Percentiles rank a stretch among this genome's conserved stretches.
Conservation (phyloP, 1,140 invertebrate genomes). For the Drosophila prosaltans region DNA sequence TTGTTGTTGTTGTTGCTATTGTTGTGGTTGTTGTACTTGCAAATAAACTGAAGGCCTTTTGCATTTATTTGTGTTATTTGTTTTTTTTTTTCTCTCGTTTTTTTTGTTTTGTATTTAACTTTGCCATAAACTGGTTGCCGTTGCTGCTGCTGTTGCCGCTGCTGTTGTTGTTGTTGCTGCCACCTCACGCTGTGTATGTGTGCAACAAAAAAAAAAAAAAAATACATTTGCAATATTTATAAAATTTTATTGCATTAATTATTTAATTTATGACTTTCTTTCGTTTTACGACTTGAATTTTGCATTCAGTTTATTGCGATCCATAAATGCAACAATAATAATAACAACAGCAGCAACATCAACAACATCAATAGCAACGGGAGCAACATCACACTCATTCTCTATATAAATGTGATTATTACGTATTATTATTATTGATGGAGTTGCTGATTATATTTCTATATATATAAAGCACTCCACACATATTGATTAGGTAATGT, state of each 20-base stretch:
- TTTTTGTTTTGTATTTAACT: slow-evolving; percentile 23
- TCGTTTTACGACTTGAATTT: slow-evolving; percentile 66
- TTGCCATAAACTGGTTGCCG: slow-evolving; percentile 68
- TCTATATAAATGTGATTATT: slow-evolving; percentile 44
- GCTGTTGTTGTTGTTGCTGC: slow-evolving; percentile 23
- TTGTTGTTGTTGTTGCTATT: slow-evolving; percentile 38
- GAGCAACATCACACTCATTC: background rate
- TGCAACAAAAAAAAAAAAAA: slow-evolving; percentile 47
- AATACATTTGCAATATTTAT: slow-evolving; percentile 71
- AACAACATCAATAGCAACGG: background rate
- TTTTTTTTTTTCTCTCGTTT: slow-evolving; percentile 32
- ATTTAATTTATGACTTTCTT: slow-evolving; percentile 79
- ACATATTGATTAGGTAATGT: slow-evolving; percentile 58
- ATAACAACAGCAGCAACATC: background rate
- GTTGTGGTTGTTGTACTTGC: slow-evolving; percentile 52
- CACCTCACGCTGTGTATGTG: slow-evolving; percentile 52
- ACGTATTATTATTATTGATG: slow-evolving; percentile 50
- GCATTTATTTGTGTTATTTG: slow-evolving; percentile 48
- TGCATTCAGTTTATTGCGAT: slow-evolving; percentile 40
- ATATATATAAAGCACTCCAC: background rate
- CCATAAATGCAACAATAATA: slow-evolving; percentile 3
- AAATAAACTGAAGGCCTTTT: slow-evolving; percentile 62
- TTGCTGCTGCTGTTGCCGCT: slow-evolving; percentile 43
- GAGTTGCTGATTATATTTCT: slow-evolving; percentile 38
- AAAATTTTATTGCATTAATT: slow-evolving; percentile 79